These are phyloP conservation scores for Coenobita brevimanus DNA, from an alignment of 1,140 invertebrate species.

Conservation along the genomic window DNA sequence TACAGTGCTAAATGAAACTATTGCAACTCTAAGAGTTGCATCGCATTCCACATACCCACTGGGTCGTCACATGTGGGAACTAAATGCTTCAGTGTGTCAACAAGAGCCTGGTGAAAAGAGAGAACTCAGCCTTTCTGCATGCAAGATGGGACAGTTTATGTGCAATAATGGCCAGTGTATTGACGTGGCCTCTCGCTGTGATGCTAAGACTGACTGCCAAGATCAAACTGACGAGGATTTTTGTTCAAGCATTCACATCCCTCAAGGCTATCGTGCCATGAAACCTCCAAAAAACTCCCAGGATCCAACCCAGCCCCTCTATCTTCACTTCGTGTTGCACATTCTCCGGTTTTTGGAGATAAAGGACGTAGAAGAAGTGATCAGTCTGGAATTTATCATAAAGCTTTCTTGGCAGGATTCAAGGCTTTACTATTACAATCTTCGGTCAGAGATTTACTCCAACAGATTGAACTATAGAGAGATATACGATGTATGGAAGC, in stretches of 20 bases:
- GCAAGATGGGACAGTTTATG: background rate
- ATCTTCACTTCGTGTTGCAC: background rate
- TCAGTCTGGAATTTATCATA: slow-evolving; percentile 34
- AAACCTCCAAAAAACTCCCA: background rate
- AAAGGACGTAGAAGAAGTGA: slow-evolving; percentile 29
- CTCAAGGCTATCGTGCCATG: background rate
- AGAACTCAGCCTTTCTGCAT: background rate
- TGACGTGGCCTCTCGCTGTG: background rate
- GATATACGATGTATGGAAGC: slow-evolving; percentile 2
- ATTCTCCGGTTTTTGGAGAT: slow-evolving; percentile 40
- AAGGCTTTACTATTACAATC: slow-evolving; percentile 5
- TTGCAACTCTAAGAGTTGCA: background rate
- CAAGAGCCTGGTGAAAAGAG: no score
- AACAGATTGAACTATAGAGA: slow-evolving; percentile 17
- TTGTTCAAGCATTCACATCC: background rate
- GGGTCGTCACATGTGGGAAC: background rate
- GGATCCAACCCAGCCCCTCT: slow-evolving; percentile 2
- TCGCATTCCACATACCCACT: background rate
- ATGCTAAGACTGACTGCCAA: background rate
- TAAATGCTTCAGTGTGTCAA: background rate
- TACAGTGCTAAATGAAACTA: no score
- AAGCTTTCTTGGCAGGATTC: slow-evolving; percentile 26
- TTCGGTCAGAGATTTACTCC: slow-evolving; percentile 20
- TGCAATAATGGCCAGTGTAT: background rate
- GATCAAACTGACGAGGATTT: background rate